Conservation (phyloP, 2,797 vertebrate species). For the Rhyacichthys aspro region DNA sequence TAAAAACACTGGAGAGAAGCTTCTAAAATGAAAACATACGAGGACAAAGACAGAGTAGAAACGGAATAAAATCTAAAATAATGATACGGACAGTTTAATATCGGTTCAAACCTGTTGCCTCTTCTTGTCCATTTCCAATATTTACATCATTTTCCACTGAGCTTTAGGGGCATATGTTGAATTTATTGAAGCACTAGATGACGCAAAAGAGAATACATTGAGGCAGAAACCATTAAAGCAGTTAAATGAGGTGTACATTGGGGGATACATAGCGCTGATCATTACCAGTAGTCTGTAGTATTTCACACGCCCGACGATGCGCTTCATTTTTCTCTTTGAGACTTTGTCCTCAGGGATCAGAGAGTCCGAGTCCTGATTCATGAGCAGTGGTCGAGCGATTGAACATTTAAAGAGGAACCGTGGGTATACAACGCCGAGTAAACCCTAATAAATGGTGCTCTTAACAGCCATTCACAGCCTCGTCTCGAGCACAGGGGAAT, state of each 20-base stretch:
- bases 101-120: too few species aligned
- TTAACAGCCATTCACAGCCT: conserved; percentile 67
- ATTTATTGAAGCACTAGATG: neutral
- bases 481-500: conserved; percentile 45
- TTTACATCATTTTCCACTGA: neutral
- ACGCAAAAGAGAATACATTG: neutral
- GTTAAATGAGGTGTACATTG: conserved; percentile 16
- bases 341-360: conserved; percentile 50
- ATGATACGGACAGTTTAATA: too few species aligned
- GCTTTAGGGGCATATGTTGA: neutral
- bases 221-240: conserved; percentile 10
- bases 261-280: conserved; percentile 19
- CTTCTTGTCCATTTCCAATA: too few species aligned
- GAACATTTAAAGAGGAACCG: conserved; percentile 61
- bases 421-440: conserved; percentile 34
- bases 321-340: conserved; percentile 55
- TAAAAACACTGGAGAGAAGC: neutral
- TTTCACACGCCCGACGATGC: conserved; percentile 32
- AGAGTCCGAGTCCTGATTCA: conserved; percentile 70
- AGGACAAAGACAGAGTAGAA: too few species aligned
- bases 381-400: conserved; percentile 44
- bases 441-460: conserved; percentile 70
- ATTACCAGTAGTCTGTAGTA: conserved; percentile 1
- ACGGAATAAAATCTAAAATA: too few species aligned
- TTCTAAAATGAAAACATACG: too few species aligned